Evolutionary conservation across 2,888 invertebrate genomes (phyloP).

Genomic region (Rhodophaea formosa): DNA sequence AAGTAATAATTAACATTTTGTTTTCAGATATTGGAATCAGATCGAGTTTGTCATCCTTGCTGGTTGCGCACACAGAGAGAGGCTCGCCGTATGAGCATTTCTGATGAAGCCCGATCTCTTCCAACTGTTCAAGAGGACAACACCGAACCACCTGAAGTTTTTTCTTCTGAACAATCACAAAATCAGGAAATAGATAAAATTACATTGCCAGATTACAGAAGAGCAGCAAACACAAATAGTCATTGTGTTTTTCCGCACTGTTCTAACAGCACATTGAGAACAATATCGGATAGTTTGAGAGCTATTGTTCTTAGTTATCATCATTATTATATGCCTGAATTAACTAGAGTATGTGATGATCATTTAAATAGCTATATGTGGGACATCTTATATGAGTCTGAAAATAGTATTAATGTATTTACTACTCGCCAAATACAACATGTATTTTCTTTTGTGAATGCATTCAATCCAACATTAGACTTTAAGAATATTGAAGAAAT

Average conservation of each 20-base stretch:
- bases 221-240: conserved; percentile 23
- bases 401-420: conserved; percentile 23
- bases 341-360: conserved; percentile 16
- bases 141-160: not conserved
- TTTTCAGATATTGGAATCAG: conserved; percentile 18
- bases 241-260: conserved; percentile 25
- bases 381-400: conserved; percentile 21
- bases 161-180: not conserved
- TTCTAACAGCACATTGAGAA: conserved; percentile 13
- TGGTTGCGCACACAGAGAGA: conserved; percentile 21
- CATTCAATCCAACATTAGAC: conserved; percentile 20
- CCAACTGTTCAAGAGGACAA: not conserved
- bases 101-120: conserved; percentile 1
- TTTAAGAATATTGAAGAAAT: conserved; percentile 21
- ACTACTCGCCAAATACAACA: conserved; percentile 23
- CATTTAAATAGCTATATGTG: conserved; percentile 18
- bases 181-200: conserved; percentile 8
- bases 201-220: conserved; percentile 22
- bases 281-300: conserved; percentile 18
- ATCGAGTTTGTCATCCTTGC: conserved; percentile 21
- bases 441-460: conserved; percentile 27
- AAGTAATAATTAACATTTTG: not conserved
- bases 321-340: conserved; percentile 22
- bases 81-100: not conserved
- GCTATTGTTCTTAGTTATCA: not conserved